A percentile compares a stretch with the other conserved stretches of the same genome.
These are phyloP conservation scores for Campoplex capitator DNA, from an alignment of 2,888 invertebrate species.

Conservation along the genomic window DNA sequence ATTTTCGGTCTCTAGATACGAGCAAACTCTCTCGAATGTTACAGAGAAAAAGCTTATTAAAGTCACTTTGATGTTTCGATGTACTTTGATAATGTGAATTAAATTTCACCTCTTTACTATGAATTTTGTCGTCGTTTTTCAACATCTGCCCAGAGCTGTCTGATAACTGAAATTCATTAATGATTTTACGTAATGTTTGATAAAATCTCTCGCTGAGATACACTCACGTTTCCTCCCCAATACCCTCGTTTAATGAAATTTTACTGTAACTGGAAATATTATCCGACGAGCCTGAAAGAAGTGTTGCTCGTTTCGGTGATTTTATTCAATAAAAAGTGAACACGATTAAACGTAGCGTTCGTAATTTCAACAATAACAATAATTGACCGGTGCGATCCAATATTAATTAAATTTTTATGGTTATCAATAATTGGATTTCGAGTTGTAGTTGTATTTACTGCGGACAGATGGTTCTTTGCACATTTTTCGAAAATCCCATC, in stretches of 20 bases:
- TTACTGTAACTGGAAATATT: not conserved
- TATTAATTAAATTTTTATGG: not conserved
- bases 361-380: not conserved
- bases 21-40: no score
- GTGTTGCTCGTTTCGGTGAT: not conserved
- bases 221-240: not conserved
- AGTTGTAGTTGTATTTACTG: not conserved
- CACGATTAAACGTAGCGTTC: not conserved
- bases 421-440: not conserved
- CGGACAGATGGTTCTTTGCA: not conserved
- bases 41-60: no score
- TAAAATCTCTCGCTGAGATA: not conserved
- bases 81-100: not conserved
- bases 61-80: not conserved
- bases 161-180: not conserved
- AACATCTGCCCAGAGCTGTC: not conserved
- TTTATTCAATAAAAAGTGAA: not conserved
- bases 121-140: not conserved
- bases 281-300: not conserved
- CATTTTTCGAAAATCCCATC: not conserved
- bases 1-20: no score
- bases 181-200: not conserved
- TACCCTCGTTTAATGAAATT: not conserved
- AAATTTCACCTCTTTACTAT: not conserved
- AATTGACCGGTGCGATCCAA: not conserved